Base-by-base conservation (phyloP, 2,113 vertebrate genomes). In the Saimiri boliviensis region DNA sequence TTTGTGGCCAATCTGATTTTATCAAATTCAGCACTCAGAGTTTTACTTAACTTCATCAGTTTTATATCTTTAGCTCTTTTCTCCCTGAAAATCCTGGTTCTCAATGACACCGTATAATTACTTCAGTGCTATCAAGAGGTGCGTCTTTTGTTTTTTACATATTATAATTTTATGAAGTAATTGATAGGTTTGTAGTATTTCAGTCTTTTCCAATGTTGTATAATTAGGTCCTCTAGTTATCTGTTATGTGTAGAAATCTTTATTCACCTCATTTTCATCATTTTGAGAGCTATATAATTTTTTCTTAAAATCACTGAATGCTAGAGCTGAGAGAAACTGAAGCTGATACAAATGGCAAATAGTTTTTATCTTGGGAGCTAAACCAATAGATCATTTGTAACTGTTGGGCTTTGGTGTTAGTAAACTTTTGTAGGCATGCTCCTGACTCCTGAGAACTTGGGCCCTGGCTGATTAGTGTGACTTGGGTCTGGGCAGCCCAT, bases 51-150 rank as follows among this genome's bases (percentile, higher is more conserved):
- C 11, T 94, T 93, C 6, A 56, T 91, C 27, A 80, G 0, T 90
- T 92, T 92, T 94, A 32, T 70, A 47, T 94, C 30, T 87, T 20
- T 96, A 25, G 87, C 42, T 91, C 11, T 49, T 93, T 94, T 93
- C n/a, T 84, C 42, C n/a, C 83, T 91, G 21, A 93, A 97, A 81
- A 93, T 94, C n/a, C 68, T 80, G 54, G 20, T 90, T 68, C 52
- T 89, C 23, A 86, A 0, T 85, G 35, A 91, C 17, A 91, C 8
- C 42, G 13, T 93, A 6, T 74, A 81, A 79, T 87, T 79, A 86
- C 25, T 91, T 19, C 54, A 91, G 5, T 52, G 76, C 30, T 96
- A 8, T 66, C n/a, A 85, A 93, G 42, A 92, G n/a, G 32, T 68
- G n/a, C 30, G 76, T 27, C 8, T 89, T 86, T 91, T 77, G 12